Percentiles rank a stretch among this genome's conserved stretches.
phyloP scores from a whole-genome alignment of 2,113 vertebrate species.

The Thinocorus orbignyianus region DNA sequence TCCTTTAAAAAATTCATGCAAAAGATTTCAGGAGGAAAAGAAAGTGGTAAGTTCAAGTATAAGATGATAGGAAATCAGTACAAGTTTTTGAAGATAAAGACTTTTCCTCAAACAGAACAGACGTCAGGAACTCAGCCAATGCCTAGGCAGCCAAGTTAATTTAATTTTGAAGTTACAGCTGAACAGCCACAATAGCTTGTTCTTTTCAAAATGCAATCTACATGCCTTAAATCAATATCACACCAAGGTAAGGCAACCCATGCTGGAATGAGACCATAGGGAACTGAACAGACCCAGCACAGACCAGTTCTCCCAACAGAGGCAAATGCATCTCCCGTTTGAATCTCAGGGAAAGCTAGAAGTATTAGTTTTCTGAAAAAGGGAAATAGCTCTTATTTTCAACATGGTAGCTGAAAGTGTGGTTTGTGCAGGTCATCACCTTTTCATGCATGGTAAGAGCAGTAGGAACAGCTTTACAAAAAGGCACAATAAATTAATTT shows the following conservation, averaged over 20 bases:
- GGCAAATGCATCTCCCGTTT: not conserved
- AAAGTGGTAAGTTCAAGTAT: not conserved
- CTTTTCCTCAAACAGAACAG: not conserved
- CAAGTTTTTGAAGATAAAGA: not conserved
- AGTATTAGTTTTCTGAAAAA: not conserved
- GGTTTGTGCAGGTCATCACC: not conserved
- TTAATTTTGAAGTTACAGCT: not conserved
- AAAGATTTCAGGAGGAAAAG: not conserved
- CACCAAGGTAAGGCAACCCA: not conserved
- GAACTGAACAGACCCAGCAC: not conserved
- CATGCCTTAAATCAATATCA: not conserved
- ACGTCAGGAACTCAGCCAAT: not conserved
- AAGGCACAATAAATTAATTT: not conserved
- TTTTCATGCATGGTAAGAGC: not conserved
- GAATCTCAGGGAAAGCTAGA: not conserved
- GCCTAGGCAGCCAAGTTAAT: not conserved
- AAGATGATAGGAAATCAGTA: not conserved
- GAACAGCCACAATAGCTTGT: not conserved
- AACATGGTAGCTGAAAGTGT: not conserved
- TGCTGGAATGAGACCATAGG: not conserved
- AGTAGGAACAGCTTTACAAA: not conserved
- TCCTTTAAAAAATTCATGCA: not conserved
- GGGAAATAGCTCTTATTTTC: not conserved
- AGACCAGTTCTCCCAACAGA: not conserved
- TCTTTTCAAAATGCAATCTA: not conserved